Base-by-base conservation (phyloP, 2,888 invertebrate genomes). In the Melikaiella ostensackeni region DNA sequence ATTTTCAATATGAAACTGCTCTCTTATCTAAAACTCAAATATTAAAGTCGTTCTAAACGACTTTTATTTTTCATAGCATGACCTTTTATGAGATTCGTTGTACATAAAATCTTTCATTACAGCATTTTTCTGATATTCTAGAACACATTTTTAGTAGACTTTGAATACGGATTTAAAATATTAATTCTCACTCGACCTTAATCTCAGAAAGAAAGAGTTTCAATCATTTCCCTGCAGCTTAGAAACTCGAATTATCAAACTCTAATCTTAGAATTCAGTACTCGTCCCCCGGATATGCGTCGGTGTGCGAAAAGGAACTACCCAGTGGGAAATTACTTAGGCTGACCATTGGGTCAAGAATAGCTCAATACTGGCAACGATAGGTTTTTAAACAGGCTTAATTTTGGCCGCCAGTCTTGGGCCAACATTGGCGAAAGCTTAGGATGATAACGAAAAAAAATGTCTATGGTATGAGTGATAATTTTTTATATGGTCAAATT, bases 211-310 rank as follows among this genome's bases (percentile, higher is more conserved):
- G 4, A 42, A 42, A 50, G 50, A 9, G 50, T 21, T 50, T 50
- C n/a, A 50, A 50, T 50, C 21, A 50, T n/a, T 50, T 9, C 42
- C 16, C 42, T 0, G 16, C 42, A 42, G 42, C 21, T 21, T 11
- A 21, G 1, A 21, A 9, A 21, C 21, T 55, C 55, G 21, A 21
- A 21, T 21, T 24, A 59, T 59, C 24, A 55, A 21, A 55, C 21
- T 55, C 5, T 27, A 19, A 38, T 11, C 21, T 13, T 7, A 66
- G 42, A 24, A 24, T 70, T 70, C 46, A 30, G 46, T 30, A 70
- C 70, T 50, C 70, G 70, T 55, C 70, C 70, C 70, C 70, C 6
- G 24, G 70, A 50, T 30, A 70, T 70, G 70, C 70, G 46, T 70
- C 50, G 11, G 27, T 70, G 50, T 70, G n/a, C n/a, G n/a, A 3